Evolutionary conservation across 2,113 vertebrate species (phyloP).

Genomic region (Anarhynchus alexandrinus): DNA sequence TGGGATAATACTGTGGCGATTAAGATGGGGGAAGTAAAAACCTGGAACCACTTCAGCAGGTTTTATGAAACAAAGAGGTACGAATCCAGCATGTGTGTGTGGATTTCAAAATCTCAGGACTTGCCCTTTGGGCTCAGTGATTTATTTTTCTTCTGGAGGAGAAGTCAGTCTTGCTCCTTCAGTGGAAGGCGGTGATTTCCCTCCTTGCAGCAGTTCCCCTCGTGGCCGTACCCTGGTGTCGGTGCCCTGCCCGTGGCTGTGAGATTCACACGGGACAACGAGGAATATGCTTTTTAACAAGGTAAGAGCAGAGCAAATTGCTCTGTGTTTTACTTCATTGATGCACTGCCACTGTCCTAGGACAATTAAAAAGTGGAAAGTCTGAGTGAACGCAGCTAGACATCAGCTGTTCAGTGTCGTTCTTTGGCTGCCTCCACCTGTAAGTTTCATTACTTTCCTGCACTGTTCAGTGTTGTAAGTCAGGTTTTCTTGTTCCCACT

Average conservation of each 20-base stretch:
- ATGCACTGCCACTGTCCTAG: not conserved
- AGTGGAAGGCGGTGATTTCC: not conserved
- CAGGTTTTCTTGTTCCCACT: not conserved
- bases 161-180: not conserved
- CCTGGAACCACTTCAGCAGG: not conserved
- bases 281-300: not conserved
- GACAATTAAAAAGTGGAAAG: not conserved
- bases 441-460: not conserved
- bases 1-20: not conserved
- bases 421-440: not conserved
- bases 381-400: not conserved
- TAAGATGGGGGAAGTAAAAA: not conserved
- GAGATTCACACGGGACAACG: not conserved
- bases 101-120: not conserved
- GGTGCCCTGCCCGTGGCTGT: not conserved
- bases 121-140: not conserved
- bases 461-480: not conserved
- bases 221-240: fast-evolving
- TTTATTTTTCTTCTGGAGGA: not conserved
- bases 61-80: not conserved
- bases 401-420: not conserved
- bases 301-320: not conserved
- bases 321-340: not conserved
- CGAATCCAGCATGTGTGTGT: not conserved
- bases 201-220: not conserved